Evolutionary conservation across 1,140 invertebrate genomes (phyloP).

Genomic region (Solenopsis fugax): DNA sequence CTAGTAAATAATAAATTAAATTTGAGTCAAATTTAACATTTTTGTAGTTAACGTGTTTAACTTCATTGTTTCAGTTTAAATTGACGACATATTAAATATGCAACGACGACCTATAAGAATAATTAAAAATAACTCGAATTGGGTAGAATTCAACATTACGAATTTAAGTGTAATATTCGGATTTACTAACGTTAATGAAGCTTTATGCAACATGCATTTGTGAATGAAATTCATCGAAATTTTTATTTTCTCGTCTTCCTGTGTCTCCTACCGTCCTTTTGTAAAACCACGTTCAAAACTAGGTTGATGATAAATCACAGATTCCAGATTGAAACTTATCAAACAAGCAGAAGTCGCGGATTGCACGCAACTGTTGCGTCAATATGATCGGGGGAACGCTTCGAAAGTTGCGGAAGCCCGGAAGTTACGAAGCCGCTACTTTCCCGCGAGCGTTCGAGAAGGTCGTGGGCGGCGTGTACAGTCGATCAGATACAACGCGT

Average conservation of each 20-base stretch:
- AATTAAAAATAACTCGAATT: no score
- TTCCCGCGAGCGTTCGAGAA: slow-evolving; percentile 73
- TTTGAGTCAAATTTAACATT: no score
- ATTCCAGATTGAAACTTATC: slow-evolving; percentile 2
- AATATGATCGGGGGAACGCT: slow-evolving; percentile 68
- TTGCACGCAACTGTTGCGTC: slow-evolving; percentile 65
- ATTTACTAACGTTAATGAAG: not conserved
- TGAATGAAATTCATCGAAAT: not conserved
- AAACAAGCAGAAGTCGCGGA: slow-evolving; percentile 8
- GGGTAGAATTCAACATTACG: no score
- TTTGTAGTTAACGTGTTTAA: no score
- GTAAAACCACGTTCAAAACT: no score
- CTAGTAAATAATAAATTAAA: no score
- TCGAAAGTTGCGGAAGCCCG: slow-evolving; percentile 79
- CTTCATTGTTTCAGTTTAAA: no score
- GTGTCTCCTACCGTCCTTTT: no score
- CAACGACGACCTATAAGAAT: no score
- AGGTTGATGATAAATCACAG: not conserved
- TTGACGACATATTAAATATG: no score
- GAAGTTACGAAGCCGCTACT: slow-evolving; percentile 75
- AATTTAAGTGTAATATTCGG: not conserved
- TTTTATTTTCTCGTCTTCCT: no score
- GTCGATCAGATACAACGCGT: slow-evolving; percentile 46
- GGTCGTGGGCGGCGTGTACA: slow-evolving; percentile 33
- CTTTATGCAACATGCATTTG: not conserved